Evolutionary conservation across 2,113 vertebrate species (phyloP), one percentile per base, ranked within the genome.

Genomic region (Varanus komodoensis): DNA sequence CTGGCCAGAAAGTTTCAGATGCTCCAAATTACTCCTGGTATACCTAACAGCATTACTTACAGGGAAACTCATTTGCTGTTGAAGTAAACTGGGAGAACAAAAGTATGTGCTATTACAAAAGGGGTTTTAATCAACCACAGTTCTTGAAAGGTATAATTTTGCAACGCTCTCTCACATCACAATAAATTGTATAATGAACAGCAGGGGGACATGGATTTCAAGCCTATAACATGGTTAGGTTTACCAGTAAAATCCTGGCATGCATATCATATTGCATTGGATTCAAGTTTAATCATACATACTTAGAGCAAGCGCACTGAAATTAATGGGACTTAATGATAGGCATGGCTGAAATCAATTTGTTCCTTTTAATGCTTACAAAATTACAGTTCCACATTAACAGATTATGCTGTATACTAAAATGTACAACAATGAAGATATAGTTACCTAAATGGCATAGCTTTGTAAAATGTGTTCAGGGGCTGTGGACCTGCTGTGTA

Each of bases 401-500:
- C 14, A 69, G n/a, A 50, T 50, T 48, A 17, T 25, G 34, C 1
- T 5, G 17, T 23, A 44, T 57, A 80, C 68, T 67, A 79, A 3
- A 64, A 86, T 78, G 14, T n/a, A 8, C 27, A 85, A 69, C 34
- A 57, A 48, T 34, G 25, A 64, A 88, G 6, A 48, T 29, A 9
- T 0, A 80, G 74, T 93, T 89, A 99, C 99, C 99, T 99, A 90
- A 98, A 99, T 79, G 99, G 99, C 96, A 99, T 99, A 69, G 99
- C 99, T 97, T 98, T 99, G 96, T 98, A 99, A 96, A 99, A 99
- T 0, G 99, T 90, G 86, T 99, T 98, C 50, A 99, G 97, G 6
- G 99, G 99, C 89, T 98, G 96, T 67, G 98, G 99, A 4, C 99
- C 99, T 0, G 99, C 99, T 14, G 99, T 99, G 96, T 99, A 99